Conservation (phyloP, 2,888 invertebrate genomes). For the Marronus borbonicus region DNA sequence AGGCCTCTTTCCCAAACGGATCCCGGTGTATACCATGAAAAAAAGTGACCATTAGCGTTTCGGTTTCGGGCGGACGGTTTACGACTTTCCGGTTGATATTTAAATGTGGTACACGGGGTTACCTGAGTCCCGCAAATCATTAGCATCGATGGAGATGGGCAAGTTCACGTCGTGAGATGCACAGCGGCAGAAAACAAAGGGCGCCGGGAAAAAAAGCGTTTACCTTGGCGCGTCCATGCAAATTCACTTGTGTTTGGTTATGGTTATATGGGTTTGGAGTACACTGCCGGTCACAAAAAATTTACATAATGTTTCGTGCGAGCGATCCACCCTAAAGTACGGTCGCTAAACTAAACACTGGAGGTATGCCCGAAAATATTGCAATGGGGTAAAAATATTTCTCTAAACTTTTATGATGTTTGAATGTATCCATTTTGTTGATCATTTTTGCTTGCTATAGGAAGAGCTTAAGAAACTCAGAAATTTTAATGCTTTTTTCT, state of each 20-base stretch:
- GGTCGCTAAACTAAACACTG: no score
- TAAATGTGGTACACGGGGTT: conserved; percentile 59
- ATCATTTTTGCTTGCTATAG: no score
- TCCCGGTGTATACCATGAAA: conserved; percentile 36
- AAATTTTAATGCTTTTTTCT: no score
- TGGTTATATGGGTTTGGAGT: not conserved
- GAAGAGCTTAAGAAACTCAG: no score
- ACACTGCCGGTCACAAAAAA: not conserved
- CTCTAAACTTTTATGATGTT: no score
- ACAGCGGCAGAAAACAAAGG: conserved; percentile 48
- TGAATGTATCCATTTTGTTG: no score
- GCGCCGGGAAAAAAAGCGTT: conserved; percentile 45
- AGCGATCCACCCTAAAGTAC: no score
- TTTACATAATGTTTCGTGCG: not conserved
- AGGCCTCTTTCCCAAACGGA: not conserved
- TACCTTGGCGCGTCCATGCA: conserved; percentile 48
- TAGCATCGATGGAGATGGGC: conserved; percentile 65
- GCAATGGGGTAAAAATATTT: not conserved
- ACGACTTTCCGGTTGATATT: conserved; percentile 54
- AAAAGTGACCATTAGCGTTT: conserved; percentile 47
- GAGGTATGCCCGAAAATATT: not conserved
- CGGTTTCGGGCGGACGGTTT: conserved; percentile 23
- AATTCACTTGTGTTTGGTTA: conserved; percentile 45
- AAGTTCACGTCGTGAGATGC: conserved; percentile 28
- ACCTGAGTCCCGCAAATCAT: conserved; percentile 65